Conservation (phyloP, 2,888 invertebrate genomes). For the Atethmia centrago region DNA sequence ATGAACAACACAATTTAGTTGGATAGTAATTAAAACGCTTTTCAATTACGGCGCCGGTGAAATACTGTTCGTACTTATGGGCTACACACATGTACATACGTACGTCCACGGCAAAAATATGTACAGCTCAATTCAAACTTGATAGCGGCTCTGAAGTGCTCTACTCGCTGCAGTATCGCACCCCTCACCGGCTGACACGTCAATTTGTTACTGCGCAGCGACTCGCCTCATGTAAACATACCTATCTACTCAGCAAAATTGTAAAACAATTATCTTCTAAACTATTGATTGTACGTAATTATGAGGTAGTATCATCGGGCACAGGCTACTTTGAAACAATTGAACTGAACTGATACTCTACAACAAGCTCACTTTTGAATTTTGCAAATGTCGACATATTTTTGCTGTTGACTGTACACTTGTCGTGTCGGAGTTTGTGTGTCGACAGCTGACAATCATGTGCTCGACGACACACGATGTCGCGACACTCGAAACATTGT, state of each 20-base stretch:
- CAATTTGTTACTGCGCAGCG: no score
- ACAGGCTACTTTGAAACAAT: neutral
- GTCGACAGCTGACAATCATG: conserved; percentile 50
- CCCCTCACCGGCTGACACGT: no score
- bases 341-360: neutral
- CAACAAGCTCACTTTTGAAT: neutral
- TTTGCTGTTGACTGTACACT: conserved; percentile 22
- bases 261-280: neutral
- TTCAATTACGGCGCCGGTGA: conserved; percentile 68
- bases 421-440: conserved; percentile 44
- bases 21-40: conserved; percentile 72
- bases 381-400: neutral
- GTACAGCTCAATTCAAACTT: no score
- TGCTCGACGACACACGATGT: conserved; percentile 13
- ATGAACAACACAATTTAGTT: conserved; percentile 68
- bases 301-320: neutral
- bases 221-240: neutral
- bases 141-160: no score
- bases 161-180: no score
- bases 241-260: no score
- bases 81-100: conserved; percentile 1
- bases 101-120: neutral
- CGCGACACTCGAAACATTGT: conserved; percentile 15
- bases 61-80: conserved; percentile 58
- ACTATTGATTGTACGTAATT: neutral